Conservation (phyloP, 2,797 vertebrate genomes). For the Calcarius lapponicus region DNA sequence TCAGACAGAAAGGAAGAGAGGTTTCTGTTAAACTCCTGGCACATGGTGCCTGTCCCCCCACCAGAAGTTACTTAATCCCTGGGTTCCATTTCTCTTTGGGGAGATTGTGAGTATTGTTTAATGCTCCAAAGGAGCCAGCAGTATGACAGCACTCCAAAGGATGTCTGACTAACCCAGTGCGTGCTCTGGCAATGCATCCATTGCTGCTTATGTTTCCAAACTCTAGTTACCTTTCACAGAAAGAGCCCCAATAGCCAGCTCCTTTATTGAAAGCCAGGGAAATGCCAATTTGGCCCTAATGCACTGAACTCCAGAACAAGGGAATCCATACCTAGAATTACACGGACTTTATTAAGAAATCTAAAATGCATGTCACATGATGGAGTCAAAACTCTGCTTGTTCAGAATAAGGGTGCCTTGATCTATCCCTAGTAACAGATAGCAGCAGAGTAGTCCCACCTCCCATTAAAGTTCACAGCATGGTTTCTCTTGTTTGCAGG, state of each 20-base stretch:
- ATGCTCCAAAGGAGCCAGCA: not conserved
- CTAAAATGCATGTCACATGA: not conserved
- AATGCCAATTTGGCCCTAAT: not conserved
- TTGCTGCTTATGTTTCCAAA: not conserved
- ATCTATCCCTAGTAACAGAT: not conserved
- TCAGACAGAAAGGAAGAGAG: not conserved
- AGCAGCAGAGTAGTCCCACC: not conserved
- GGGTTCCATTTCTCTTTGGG: not conserved
- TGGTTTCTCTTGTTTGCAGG: slow-evolving; percentile 66
- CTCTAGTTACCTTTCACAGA: not conserved
- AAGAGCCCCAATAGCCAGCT: not conserved
- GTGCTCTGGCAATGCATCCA: not conserved
- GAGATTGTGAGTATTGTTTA: not conserved
- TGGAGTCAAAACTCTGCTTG: not conserved
- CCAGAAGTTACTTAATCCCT: not conserved
- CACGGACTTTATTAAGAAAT: not conserved
- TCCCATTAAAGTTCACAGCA: not conserved
- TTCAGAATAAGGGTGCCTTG: not conserved
- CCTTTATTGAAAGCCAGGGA: not conserved
- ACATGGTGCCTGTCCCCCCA: not conserved
- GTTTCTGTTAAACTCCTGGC: not conserved
- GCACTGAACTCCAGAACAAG: not conserved
- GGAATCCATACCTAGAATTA: not conserved
- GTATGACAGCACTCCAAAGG: not conserved
- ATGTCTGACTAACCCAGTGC: not conserved